A percentile compares a stretch with the other conserved stretches of the same genome.
Evolutionary conservation across 2,113 vertebrate genomes (phyloP).

Genomic region (Mirza zaza): DNA sequence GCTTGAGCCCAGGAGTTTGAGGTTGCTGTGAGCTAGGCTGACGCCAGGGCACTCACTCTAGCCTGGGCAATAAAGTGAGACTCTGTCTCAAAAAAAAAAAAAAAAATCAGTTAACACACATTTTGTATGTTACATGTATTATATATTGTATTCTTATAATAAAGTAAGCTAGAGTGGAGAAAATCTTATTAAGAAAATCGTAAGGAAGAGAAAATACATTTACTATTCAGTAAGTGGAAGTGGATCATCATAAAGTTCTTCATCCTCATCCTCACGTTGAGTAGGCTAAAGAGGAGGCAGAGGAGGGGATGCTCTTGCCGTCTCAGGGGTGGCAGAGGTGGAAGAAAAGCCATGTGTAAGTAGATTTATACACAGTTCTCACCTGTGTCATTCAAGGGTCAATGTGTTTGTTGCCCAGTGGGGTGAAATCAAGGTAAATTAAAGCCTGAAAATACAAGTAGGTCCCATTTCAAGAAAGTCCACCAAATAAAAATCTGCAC

Average conservation of each 20-base stretch:
- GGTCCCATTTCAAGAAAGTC: background rate
- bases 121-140: background rate
- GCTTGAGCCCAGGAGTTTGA: too few species aligned
- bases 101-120: too few species aligned
- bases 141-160: background rate
- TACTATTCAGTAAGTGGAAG: background rate
- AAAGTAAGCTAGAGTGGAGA: background rate
- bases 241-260: background rate
- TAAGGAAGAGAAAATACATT: background rate
- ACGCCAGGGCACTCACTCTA: too few species aligned
- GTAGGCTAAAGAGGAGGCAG: background rate
- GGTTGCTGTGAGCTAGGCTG: too few species aligned
- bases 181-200: background rate
- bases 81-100: too few species aligned
- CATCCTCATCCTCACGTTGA: background rate
- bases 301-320: background rate
- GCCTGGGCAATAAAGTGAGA: too few species aligned
- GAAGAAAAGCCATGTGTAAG: background rate
- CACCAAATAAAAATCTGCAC: background rate
- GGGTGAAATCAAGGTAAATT: background rate
- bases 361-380: background rate
- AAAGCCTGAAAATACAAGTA: background rate
- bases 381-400: background rate
- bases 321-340: background rate
- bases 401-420: background rate